These are phyloP conservation scores for Trachelipus rathkii DNA, from an alignment of 1,140 invertebrate species.

Conservation along the genomic window DNA sequence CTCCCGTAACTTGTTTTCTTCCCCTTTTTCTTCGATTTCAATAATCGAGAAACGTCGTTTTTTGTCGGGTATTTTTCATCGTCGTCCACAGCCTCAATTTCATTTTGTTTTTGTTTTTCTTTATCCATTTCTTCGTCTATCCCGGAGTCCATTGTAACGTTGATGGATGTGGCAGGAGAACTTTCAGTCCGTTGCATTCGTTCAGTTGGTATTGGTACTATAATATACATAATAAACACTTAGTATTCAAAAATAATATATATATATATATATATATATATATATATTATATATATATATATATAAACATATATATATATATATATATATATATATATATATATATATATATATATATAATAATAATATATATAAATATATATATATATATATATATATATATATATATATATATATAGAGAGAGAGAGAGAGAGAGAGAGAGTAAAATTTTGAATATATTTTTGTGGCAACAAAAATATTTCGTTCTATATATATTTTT, in stretches of 20 bases:
- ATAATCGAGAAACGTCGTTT: slow-evolving; percentile 2
- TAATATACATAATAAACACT: too few species aligned
- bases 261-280: slow-evolving; percentile 21
- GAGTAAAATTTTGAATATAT: too few species aligned
- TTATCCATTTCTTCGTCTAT: background rate
- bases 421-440: too few species aligned
- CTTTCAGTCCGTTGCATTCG: background rate
- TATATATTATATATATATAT: slow-evolving; percentile 12
- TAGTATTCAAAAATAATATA: too few species aligned
- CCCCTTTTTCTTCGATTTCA: background rate
- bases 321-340: background rate
- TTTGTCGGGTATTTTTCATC: background rate
- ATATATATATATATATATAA: slow-evolving; percentile 21
- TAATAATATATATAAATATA: too few species aligned
- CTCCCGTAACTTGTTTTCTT: background rate
- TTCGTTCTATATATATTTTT: too few species aligned
- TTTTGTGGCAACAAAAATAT: too few species aligned
- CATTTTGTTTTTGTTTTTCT: background rate
- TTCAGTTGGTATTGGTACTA: background rate
- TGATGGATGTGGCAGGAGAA: background rate
- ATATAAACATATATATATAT: background rate
- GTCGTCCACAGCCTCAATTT: background rate
- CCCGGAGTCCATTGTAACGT: background rate
- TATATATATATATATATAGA: slow-evolving; percentile 22
- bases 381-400: slow-evolving; percentile 21